Percentiles rank a stretch among this genome's conserved stretches.
phyloP scores from a whole-genome alignment of 1,140 invertebrate species.

The Drosophila auraria region DNA sequence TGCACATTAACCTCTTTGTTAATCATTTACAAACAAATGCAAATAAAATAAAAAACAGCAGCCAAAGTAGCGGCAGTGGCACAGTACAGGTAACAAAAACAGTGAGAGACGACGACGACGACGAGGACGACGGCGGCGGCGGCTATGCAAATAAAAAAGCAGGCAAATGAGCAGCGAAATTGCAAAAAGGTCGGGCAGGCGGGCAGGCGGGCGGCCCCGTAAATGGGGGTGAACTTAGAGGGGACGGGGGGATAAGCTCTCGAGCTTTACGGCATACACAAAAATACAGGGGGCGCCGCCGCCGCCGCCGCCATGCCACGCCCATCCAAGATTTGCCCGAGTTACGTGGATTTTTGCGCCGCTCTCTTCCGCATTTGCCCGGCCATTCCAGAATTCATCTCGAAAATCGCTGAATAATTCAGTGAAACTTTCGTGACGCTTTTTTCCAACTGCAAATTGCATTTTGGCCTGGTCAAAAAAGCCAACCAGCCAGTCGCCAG shows the following conservation, averaged over 20 bases:
- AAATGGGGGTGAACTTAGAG: background rate
- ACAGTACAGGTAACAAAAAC: slow-evolving; percentile 24
- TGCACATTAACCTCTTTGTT: slow-evolving; percentile 83
- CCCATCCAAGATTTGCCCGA: slow-evolving; percentile 24
- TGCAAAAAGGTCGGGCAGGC: slow-evolving; percentile 38
- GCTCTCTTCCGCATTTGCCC: slow-evolving; percentile 1
- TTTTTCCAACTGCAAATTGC: slow-evolving; percentile 70
- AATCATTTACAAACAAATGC: slow-evolving; percentile 83
- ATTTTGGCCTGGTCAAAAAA: slow-evolving; percentile 65
- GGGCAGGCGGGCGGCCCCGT: background rate
- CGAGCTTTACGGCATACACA: slow-evolving; percentile 44
- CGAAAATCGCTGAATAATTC: slow-evolving; percentile 47
- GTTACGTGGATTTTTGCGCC: slow-evolving; percentile 11
- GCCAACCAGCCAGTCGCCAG: background rate
- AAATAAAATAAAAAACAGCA: slow-evolving; percentile 79
- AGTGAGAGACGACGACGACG: slow-evolving; percentile 12
- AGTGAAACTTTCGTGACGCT: slow-evolving; percentile 52
- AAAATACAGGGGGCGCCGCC: slow-evolving; percentile 24
- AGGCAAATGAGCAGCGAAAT: slow-evolving; percentile 73
- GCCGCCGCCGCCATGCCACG: slow-evolving; percentile 44
- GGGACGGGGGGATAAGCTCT: slow-evolving; percentile 29
- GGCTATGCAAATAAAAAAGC: slow-evolving; percentile 75
- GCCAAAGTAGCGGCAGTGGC: slow-evolving; percentile 9
- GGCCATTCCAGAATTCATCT: slow-evolving; percentile 38
- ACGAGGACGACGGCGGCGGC: slow-evolving; percentile 17